Evolutionary conservation across 1,140 invertebrate species (phyloP), one percentile per base, ranked within the genome.

Genomic region (Laupala kohalensis): DNA sequence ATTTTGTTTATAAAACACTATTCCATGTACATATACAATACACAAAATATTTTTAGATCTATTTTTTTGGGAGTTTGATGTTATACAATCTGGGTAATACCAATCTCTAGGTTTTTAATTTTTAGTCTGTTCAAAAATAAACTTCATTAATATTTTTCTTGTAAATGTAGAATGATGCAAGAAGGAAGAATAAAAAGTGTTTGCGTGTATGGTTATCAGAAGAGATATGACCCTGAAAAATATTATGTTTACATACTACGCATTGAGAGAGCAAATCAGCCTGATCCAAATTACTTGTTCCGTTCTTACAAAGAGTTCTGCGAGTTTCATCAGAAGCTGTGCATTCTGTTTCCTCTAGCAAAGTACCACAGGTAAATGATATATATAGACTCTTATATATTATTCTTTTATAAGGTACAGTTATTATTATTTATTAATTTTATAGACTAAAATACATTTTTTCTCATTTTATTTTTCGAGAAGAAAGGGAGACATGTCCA

Each of bases 211-310:
- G 90, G 90, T 68, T 97, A 89, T 80, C 92, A 97, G 82, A 99
- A 99, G 80, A 88, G 95, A 74, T 97, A 97, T 79, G 94, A 95
- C 80, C 96, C 96, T 25, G 96, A 98, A 78, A 99, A 99, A 83
- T 95, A 97, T 83, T 99, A 99, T 81, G 94, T 98, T 77, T 99
- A 97, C 80, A 92, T 96, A 75, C 81, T 99, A 64, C 87, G 89
- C 76, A 91, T 99, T 64, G 89, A 90, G 75, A 84, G 97, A 71
- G 91, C 92, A 75, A 89, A 89, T 71, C 90, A 96, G 78, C 86
- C 87, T 9, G 93, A 96, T 77, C 89, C 93, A 0, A 88, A 90
- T 69, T 90, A 92, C 77, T 83, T 99, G 29, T 96, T 96, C 79
- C 88, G 97, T 69, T 93, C 93, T 0, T 99, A 96, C 80, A 93